A percentile compares a stretch with the other conserved stretches of the same genome.
Conservation (phyloP, 1,140 invertebrate species). For the Whitmania pigra region DNA sequence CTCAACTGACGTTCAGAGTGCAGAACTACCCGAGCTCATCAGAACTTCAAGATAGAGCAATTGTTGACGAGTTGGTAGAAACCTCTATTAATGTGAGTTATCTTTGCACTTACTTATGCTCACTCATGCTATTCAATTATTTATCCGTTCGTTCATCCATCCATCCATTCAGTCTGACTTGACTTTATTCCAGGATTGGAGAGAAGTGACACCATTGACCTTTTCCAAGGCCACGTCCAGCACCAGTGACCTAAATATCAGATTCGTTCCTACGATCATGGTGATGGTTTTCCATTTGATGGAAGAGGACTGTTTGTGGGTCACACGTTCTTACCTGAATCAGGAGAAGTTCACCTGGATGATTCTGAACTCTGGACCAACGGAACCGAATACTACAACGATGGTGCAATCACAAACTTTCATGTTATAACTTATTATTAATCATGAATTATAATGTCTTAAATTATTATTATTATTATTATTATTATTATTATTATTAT, state of each 20-base stretch:
- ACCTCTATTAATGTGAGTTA: too few relatives aligned
- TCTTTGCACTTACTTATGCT: too few relatives aligned
- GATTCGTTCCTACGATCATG: constrained; percentile 30
- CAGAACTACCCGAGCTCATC: too few relatives aligned
- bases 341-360: constrained; percentile 80
- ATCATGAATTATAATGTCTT: background rate
- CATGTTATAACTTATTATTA: background rate
- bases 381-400: background rate
- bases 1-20: too few relatives aligned
- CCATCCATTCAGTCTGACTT: too few relatives aligned
- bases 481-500: constrained; percentile 5
- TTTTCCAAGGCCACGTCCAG: constrained; percentile 29
- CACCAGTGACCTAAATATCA: constrained; percentile 30
- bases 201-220: constrained; percentile 32
- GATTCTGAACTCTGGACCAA: constrained; percentile 61
- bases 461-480: constrained; percentile 6
- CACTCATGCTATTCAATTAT: too few relatives aligned
- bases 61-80: too few relatives aligned
- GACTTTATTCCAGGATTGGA: constrained; percentile 31
- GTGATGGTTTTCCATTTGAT: constrained; percentile 18
- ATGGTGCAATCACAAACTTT: too few relatives aligned
- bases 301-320: background rate
- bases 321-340: constrained; percentile 70
- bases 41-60: too few relatives aligned
- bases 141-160: too few relatives aligned